These are phyloP conservation scores for Sakesphorus luctuosus DNA, from an alignment of 2,113 vertebrate species.

Conservation along the genomic window DNA sequence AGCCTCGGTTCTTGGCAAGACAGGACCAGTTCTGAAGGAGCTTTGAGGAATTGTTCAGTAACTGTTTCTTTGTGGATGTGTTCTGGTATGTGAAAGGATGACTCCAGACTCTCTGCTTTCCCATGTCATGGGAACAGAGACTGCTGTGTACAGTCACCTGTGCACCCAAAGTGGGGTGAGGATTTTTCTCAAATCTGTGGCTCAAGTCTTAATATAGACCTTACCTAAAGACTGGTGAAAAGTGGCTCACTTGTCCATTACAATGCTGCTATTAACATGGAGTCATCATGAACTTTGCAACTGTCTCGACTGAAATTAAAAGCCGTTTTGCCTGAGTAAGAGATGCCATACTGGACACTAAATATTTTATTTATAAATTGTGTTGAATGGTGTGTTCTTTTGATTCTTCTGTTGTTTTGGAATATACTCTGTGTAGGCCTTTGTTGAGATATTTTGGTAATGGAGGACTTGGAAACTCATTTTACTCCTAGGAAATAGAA, in stretches of 20 bases:
- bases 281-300: neutral
- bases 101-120: neutral
- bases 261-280: neutral
- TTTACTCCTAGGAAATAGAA: neutral
- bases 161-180: neutral
- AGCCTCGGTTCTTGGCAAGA: neutral
- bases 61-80: neutral
- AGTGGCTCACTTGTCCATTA: neutral
- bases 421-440: neutral
- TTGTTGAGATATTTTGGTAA: neutral
- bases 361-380: neutral
- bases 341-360: neutral
- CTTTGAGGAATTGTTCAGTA: neutral
- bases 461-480: neutral
- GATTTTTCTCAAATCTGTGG: neutral
- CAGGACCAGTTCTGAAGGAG: neutral
- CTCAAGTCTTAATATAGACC: rapidly evolving
- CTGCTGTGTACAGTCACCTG: neutral
- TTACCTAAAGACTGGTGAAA: neutral
- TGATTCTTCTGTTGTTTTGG: neutral
- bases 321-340: rapidly evolving
- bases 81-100: neutral
- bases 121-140: rapidly evolving
- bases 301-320: neutral
- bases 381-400: neutral